These are phyloP conservation scores for Gavialis gangeticus DNA, from an alignment of 2,113 vertebrate species.

Conservation along the genomic window DNA sequence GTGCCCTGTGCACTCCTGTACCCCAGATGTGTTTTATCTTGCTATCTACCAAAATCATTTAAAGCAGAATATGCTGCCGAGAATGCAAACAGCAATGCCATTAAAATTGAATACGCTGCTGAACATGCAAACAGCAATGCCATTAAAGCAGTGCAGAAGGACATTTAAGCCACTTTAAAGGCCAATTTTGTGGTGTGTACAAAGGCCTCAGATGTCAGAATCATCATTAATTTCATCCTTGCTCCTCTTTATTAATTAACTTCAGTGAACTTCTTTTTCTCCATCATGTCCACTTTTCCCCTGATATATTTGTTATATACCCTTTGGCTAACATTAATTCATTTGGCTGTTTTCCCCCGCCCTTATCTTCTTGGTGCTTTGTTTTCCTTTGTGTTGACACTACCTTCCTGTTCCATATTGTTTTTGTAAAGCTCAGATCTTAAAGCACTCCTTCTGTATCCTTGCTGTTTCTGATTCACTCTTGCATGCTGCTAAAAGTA, in stretches of 20 bases:
- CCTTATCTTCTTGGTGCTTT: neutral
- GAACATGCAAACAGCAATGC: too few relatives aligned
- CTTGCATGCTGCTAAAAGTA: neutral
- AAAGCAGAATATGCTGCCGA: too few relatives aligned
- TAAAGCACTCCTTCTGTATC: neutral
- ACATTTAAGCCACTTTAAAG: too few relatives aligned
- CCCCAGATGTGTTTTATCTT: too few relatives aligned
- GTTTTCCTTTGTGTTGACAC: neutral
- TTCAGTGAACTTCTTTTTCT: neutral
- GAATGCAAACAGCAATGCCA: too few relatives aligned
- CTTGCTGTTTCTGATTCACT: neutral
- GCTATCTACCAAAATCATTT: too few relatives aligned
- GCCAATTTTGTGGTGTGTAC: too few relatives aligned
- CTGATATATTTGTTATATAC: neutral
- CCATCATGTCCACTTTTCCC: neutral
- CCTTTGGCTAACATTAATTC: neutral
- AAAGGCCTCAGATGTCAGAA: neutral
- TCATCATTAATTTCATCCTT: slow-evolving; percentile 8
- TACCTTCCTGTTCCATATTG: neutral
- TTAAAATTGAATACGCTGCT: too few relatives aligned
- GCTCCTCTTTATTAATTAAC: slow-evolving; percentile 12
- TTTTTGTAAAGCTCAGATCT: neutral
- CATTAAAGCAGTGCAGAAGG: too few relatives aligned
- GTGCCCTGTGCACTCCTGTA: too few relatives aligned
- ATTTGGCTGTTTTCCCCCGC: neutral